Evolutionary conservation across 2,888 invertebrate species (phyloP).

Genomic region (Lasioglossum villosulum): DNA sequence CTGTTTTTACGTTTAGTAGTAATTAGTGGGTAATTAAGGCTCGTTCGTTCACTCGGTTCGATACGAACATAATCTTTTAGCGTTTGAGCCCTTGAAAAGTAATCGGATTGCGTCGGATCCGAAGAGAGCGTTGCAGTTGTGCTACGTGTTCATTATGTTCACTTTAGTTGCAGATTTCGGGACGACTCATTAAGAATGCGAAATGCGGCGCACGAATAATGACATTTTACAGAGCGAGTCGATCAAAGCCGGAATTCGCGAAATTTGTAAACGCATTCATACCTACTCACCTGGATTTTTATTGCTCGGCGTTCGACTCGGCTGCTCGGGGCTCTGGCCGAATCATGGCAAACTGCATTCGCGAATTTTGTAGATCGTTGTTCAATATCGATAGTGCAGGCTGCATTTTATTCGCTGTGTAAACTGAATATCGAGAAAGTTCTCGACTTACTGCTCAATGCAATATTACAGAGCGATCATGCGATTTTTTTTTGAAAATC

Average conservation of each 20-base stretch:
- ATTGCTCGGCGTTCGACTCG: neutral
- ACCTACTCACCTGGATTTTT: constrained; percentile 5
- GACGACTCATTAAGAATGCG: constrained; percentile 8
- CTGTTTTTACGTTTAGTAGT: neutral
- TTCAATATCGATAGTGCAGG: constrained; percentile 2
- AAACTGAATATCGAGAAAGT: neutral
- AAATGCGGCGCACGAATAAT: constrained; percentile 5
- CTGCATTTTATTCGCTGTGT: neutral
- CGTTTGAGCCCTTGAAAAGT: constrained; percentile 6
- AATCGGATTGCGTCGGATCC: neutral
- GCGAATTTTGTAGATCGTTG: neutral
- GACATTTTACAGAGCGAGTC: constrained; percentile 12
- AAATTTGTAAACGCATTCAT: constrained; percentile 7
- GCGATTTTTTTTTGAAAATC: neutral
- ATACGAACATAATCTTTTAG: neutral
- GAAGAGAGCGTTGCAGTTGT: neutral
- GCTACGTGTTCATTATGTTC: constrained; percentile 15
- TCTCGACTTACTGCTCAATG: neutral
- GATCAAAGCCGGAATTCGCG: constrained; percentile 6
- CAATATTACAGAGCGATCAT: neutral
- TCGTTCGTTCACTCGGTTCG: neutral
- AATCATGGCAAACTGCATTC: constrained; percentile 5
- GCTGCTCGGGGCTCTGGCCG: neutral
- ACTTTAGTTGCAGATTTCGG: constrained; percentile 11
- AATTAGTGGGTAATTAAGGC: neutral